A percentile compares a stretch with the other conserved stretches of the same genome.
Evolutionary conservation across 1,140 invertebrate species (phyloP).

Genomic region (Brachionus manjavacas): DNA sequence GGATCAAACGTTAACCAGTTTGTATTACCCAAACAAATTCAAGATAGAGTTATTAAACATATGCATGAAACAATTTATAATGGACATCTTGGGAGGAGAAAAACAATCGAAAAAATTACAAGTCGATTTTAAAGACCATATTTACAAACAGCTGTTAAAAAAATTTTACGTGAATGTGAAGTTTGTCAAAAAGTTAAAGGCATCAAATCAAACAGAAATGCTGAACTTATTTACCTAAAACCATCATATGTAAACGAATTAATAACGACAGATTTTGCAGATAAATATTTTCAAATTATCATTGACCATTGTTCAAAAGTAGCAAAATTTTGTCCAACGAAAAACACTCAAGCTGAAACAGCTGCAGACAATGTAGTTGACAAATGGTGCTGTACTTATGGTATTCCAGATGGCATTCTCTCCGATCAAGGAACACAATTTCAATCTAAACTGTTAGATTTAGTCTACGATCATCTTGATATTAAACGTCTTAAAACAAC

Average conservation of each 20-base stretch:
- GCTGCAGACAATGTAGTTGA: no score
- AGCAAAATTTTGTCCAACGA: no score
- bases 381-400: no score
- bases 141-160: neutral
- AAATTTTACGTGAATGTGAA: constrained; percentile 18
- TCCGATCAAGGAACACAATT: no score
- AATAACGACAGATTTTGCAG: no score
- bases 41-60: neutral
- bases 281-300: no score
- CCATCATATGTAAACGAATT: neutral
- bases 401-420: no score
- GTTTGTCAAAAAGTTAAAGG: constrained; percentile 39
- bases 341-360: no score
- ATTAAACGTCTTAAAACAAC: constrained; percentile 45
- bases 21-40: neutral
- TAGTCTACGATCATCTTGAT: constrained; percentile 43
- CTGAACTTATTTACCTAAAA: neutral
- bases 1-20: constrained; percentile 2
- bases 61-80: constrained; percentile 26
- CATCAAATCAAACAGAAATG: neutral
- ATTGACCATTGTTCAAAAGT: no score
- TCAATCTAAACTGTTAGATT: no score
- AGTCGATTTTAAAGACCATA: constrained; percentile 7
- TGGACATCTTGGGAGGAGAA: constrained; percentile 27
- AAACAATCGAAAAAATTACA: constrained; percentile 1